These are phyloP conservation scores for Malacoraja senta DNA, from an alignment of 2,797 vertebrate species.

Conservation along the genomic window DNA sequence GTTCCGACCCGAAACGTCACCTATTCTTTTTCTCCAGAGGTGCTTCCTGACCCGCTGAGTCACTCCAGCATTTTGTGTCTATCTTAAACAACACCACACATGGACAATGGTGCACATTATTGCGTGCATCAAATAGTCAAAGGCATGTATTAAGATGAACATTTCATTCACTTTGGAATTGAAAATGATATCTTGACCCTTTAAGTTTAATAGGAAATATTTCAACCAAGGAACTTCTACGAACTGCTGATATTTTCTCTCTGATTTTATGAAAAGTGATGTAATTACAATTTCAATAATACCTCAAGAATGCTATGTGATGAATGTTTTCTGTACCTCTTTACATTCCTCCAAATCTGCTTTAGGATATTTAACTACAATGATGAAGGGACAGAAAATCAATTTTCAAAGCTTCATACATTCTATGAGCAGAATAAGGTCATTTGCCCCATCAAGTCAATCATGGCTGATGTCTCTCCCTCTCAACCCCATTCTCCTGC, in stretches of 20 bases:
- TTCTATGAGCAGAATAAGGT: too few relatives aligned
- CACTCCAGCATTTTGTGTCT: too few relatives aligned
- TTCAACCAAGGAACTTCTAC: background rate
- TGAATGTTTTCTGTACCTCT: background rate
- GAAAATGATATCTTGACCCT: background rate
- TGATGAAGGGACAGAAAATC: background rate
- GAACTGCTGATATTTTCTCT: background rate
- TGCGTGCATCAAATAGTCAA: too few relatives aligned
- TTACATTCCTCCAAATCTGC: background rate
- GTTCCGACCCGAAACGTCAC: too few relatives aligned
- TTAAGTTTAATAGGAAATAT: constrained; percentile 8
- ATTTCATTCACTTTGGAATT: background rate
- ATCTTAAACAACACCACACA: too few relatives aligned
- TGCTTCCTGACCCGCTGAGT: too few relatives aligned
- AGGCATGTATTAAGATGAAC: background rate
- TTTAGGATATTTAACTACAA: background rate
- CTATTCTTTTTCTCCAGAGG: too few relatives aligned
- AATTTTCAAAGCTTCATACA: background rate
- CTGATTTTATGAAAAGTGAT: background rate
- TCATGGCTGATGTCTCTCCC: too few relatives aligned
- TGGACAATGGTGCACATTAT: background rate
- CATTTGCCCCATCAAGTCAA: too few relatives aligned
- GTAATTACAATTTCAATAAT: background rate
- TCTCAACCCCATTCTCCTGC: too few relatives aligned
- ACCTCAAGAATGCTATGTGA: background rate